phyloP scores from a whole-genome alignment of 2,113 vertebrate species.

The Morone saxatilis region DNA sequence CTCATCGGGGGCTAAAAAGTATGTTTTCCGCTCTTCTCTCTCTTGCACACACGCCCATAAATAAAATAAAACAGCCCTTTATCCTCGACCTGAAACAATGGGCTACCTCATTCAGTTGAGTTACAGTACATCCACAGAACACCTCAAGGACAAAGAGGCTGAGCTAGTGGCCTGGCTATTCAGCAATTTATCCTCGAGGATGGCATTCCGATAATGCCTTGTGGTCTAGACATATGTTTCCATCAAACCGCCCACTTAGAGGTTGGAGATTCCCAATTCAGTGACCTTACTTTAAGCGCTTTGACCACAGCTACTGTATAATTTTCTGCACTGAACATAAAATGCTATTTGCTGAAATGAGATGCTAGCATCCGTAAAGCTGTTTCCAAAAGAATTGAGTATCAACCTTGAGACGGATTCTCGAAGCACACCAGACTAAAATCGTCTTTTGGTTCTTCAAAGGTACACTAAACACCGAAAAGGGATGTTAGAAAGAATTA shows the following conservation, averaged over 20 bases:
- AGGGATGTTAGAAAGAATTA: neutral
- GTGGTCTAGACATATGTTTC: slow-evolving; percentile 62
- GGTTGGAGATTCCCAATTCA: slow-evolving; percentile 49
- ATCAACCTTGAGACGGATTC: slow-evolving; percentile 17
- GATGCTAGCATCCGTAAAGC: slow-evolving; percentile 3
- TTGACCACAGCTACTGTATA: slow-evolving; percentile 57
- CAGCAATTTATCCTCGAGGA: slow-evolving; percentile 58
- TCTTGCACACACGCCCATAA: slow-evolving; percentile 18
- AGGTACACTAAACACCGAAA: neutral
- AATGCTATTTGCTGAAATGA: slow-evolving; percentile 16
- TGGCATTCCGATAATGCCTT: slow-evolving; percentile 51
- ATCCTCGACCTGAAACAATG: slow-evolving; percentile 69
- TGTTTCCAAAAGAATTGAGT: slow-evolving; percentile 16
- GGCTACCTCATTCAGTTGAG: slow-evolving; percentile 45
- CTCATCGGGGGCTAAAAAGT: slow-evolving; percentile 21
- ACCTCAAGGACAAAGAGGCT: slow-evolving; percentile 58
- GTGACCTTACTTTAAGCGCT: slow-evolving; percentile 63
- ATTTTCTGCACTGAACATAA: slow-evolving; percentile 50
- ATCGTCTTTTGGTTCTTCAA: slow-evolving; percentile 6
- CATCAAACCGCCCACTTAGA: slow-evolving; percentile 54
- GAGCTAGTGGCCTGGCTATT: slow-evolving; percentile 36
- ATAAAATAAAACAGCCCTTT: slow-evolving; percentile 65
- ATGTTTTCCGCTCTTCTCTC: slow-evolving; percentile 15
- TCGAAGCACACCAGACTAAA: slow-evolving; percentile 2
- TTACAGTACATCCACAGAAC: slow-evolving; percentile 55